Evolutionary conservation across 2,797 vertebrate species (phyloP), one percentile per base, ranked within the genome.

Genomic region (Semaprochilodus insignis): DNA sequence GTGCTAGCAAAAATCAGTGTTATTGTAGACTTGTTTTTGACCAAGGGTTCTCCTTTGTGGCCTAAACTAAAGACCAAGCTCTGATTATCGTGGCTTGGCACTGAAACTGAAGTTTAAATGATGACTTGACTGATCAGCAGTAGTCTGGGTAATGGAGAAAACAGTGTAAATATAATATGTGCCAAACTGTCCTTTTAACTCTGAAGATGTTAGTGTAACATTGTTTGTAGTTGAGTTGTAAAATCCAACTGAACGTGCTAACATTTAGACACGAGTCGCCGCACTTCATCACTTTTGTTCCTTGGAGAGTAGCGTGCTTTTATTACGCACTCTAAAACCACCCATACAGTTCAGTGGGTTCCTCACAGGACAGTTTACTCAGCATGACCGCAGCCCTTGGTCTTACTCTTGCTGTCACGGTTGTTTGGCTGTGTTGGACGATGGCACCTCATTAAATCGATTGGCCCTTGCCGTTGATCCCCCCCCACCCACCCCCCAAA

Each of bases 401-500:
- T 71, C 70, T 52, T 76, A 15, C 27, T 70, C 31, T 8, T 31
- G 17, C 17, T 40, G 51, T 75, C 86, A 71, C 48, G 25, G 70
- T 75, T 78, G 86, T 81, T 85, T 67, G 78, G 73, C 70, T 59
- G 44, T 66, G 86, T 82, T 23, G 51, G 59, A 80, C 51, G 51
- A 66, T 52, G 67, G 40, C 23, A 23, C 51, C 31, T 65, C 48
- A 80, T 79, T 78, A 79, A 81, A 82, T 71, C 51, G 13, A 74
- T 82, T 65, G 63, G 54, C 51, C 55, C 36, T 81, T 13, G 8
- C 21, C 19, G 48, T 74, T n/a, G 44, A 23, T 59, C 80, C 31
- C 40, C 59, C 65, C 23, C 31, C 31, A 31, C 31, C 34, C 80
- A 31, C 36, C 57, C 63, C n/a, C 40, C 40, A 40, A 6, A 2